These are phyloP conservation scores for Halcyon malimbica DNA, from an alignment of 2,113 vertebrate genomes.

Conservation along the genomic window DNA sequence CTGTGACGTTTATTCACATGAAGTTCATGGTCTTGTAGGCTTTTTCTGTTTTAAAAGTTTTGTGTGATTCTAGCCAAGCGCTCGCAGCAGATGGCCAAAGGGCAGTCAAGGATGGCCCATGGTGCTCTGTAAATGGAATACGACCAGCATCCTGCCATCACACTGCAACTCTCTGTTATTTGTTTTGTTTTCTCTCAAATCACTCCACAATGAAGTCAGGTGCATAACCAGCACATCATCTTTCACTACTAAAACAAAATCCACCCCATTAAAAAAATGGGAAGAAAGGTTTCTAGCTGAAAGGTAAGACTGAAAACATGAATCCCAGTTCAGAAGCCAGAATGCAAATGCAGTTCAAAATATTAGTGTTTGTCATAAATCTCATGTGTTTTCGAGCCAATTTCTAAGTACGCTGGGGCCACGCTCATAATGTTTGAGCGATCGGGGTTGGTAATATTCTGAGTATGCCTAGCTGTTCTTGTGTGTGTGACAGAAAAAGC, in stretches of 20 bases:
- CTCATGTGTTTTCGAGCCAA: background rate
- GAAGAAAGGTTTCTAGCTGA: background rate
- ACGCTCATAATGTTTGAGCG: background rate
- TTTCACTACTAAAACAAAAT: conserved; percentile 23
- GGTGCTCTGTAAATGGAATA: conserved; percentile 44
- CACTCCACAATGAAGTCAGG: background rate
- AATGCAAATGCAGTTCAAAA: conserved; percentile 16
- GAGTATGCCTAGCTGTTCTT: background rate
- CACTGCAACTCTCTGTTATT: background rate
- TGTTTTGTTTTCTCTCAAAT: background rate
- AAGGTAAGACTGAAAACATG: background rate
- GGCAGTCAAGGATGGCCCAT: conserved; percentile 16
- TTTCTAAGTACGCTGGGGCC: background rate
- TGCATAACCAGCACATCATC: background rate
- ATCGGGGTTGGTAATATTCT: background rate
- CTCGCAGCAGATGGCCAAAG: conserved; percentile 53
- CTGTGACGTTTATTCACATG: background rate
- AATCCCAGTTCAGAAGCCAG: background rate
- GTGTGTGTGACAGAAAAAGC: background rate
- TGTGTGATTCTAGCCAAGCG: background rate
- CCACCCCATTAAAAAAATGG: background rate
- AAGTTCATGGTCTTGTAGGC: background rate
- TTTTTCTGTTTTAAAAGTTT: background rate
- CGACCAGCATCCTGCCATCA: conserved; percentile 18
- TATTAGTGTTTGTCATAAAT: conserved; percentile 29